phyloP scores from a whole-genome alignment of 2,888 invertebrate species.

The Horisme vitalbata region DNA sequence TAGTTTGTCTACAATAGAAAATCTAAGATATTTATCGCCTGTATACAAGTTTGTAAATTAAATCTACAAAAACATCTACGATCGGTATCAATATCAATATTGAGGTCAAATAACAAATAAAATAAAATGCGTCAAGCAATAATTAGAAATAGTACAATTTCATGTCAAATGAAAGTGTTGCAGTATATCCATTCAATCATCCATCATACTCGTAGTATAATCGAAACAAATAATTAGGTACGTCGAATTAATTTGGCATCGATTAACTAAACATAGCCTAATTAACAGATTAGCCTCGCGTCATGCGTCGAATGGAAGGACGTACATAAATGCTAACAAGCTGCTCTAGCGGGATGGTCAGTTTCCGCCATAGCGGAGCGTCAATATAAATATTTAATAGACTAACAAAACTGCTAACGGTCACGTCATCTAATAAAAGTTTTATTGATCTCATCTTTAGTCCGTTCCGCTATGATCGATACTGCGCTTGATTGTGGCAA shows the following conservation, averaged over 20 bases:
- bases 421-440: background rate
- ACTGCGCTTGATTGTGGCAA: conserved; percentile 23
- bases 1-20: conserved; percentile 78
- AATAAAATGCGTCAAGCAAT: conserved; percentile 56
- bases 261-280: conserved; percentile 69
- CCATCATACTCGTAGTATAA: conserved; percentile 20
- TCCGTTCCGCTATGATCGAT: conserved; percentile 10
- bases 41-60: conserved; percentile 72
- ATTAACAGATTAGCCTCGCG: conserved; percentile 53
- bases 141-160: conserved; percentile 34
- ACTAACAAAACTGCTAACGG: background rate
- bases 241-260: conserved; percentile 75
- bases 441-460: conserved; percentile 2
- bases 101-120: conserved; percentile 60
- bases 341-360: conserved; percentile 43
- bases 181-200: conserved; percentile 12
- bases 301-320: conserved; percentile 46
- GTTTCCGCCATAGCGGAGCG: background rate
- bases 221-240: conserved; percentile 40
- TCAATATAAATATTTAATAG: background rate
- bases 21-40: conserved; percentile 75
- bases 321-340: conserved; percentile 70
- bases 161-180: conserved; percentile 30
- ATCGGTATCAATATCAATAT: conserved; percentile 45
- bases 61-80: conserved; percentile 67